Evolutionary conservation across 2,797 vertebrate species (phyloP).

Genomic region (Poecilia picta): DNA sequence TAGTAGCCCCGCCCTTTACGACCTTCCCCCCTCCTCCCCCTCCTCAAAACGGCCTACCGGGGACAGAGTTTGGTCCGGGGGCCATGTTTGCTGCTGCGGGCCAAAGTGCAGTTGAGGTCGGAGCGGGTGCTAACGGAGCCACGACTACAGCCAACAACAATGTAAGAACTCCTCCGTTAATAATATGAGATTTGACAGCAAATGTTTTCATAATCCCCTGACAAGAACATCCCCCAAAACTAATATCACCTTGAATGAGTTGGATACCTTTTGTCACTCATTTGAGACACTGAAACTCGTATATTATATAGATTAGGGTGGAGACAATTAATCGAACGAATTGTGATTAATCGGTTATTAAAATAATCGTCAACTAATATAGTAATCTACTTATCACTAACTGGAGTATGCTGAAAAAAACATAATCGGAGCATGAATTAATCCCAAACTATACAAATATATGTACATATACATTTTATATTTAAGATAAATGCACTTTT

Average conservation of each 20-base stretch:
- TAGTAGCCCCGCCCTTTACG: conserved; percentile 77
- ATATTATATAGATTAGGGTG: too few species aligned
- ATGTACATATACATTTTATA: too few species aligned
- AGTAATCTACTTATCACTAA: too few species aligned
- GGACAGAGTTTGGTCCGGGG: conserved; percentile 73
- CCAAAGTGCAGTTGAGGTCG: conserved; percentile 70
- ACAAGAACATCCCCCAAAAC: background rate
- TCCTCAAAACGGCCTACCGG: conserved; percentile 79
- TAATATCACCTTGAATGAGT: background rate
- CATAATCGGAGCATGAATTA: too few species aligned
- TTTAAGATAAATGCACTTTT: too few species aligned
- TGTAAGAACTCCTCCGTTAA: conserved; percentile 47
- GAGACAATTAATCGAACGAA: too few species aligned
- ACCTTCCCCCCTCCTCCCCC: conserved; percentile 79
- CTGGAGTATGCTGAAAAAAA: too few species aligned
- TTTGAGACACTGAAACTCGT: background rate
- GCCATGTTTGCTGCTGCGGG: conserved; percentile 72
- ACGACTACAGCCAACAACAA: conserved; percentile 47
- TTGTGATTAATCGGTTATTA: too few species aligned
- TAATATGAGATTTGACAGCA: background rate
- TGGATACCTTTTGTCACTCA: background rate
- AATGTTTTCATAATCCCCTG: background rate
- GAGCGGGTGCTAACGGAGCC: conserved; percentile 61
- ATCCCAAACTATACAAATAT: too few species aligned
- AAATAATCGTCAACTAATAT: too few species aligned